These are phyloP conservation scores for Ara ararauna DNA, from an alignment of 2,797 vertebrate species.

Conservation along the genomic window DNA sequence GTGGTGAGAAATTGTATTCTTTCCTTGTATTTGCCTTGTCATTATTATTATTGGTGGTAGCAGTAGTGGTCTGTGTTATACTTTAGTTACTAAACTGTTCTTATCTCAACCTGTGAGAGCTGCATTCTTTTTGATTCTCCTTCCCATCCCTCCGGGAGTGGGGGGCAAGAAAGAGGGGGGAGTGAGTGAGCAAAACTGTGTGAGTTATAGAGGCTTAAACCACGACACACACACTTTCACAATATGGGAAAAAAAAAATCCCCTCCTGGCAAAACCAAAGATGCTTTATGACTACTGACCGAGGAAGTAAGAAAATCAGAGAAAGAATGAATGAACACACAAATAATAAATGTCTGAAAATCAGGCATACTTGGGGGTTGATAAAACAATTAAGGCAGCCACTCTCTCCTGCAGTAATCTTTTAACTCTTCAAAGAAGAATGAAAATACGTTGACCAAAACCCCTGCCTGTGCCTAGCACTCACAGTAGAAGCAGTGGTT, in stretches of 20 bases:
- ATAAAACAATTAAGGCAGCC: neutral
- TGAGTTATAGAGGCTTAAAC: no score
- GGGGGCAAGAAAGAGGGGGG: no score
- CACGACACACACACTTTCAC: neutral
- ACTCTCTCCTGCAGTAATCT: neutral
- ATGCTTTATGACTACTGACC: neutral
- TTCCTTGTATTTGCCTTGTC: no score
- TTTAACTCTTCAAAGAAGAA: neutral
- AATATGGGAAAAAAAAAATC: neutral
- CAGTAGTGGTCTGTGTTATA: no score
- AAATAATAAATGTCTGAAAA: neutral
- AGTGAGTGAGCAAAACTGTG: no score
- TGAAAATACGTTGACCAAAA: neutral
- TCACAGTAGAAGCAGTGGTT: neutral
- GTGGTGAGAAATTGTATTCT: no score
- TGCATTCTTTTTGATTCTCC: no score
- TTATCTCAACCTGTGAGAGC: no score
- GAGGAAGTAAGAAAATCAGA: neutral
- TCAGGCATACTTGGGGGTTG: neutral
- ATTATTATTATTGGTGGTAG: no score
- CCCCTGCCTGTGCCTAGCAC: neutral
- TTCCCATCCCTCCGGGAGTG: no score
- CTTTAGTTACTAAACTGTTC: no score
- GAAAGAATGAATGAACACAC: neutral
- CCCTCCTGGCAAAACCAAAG: neutral